phyloP scores from a whole-genome alignment of 2,888 invertebrate genomes.

The Petrolisthes cinctipes region DNA sequence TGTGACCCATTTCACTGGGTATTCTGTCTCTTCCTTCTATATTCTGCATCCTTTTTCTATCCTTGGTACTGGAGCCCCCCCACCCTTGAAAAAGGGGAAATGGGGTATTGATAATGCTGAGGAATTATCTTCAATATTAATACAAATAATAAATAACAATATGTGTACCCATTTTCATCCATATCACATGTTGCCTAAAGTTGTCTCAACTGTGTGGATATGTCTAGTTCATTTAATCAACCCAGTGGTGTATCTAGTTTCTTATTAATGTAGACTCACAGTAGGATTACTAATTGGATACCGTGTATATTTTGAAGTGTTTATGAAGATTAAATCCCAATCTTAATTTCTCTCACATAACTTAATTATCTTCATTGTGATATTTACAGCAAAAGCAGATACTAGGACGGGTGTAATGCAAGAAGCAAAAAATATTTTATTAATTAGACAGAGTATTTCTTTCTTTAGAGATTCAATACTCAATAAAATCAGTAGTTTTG shows the following conservation, averaged over 20 bases:
- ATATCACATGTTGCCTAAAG: constrained; percentile 56
- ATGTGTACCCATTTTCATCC: constrained; percentile 41
- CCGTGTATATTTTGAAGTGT: constrained; percentile 36
- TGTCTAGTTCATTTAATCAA: constrained; percentile 44
- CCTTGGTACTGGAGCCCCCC: no score
- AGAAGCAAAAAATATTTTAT: neutral
- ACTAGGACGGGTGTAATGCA: neutral
- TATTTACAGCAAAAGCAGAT: neutral
- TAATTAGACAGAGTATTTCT: constrained; percentile 1
- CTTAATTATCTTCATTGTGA: neutral
- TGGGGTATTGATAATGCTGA: no score
- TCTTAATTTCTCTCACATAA: neutral
- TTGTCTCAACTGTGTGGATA: constrained; percentile 51
- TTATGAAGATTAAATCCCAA: neutral
- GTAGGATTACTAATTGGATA: constrained; percentile 31
- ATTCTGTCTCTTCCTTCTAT: no score
- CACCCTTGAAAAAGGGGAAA: no score
- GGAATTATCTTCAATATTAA: no score
- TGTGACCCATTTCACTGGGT: no score
- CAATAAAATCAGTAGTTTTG: constrained; percentile 30
- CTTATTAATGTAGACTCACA: constrained; percentile 37
- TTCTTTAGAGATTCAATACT: neutral
- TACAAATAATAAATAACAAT: constrained; percentile 21
- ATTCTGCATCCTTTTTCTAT: no score
- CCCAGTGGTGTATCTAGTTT: constrained; percentile 60